These are phyloP conservation scores for Ictalurus furcatus DNA, from an alignment of 2,113 vertebrate species.

Conservation along the genomic window DNA sequence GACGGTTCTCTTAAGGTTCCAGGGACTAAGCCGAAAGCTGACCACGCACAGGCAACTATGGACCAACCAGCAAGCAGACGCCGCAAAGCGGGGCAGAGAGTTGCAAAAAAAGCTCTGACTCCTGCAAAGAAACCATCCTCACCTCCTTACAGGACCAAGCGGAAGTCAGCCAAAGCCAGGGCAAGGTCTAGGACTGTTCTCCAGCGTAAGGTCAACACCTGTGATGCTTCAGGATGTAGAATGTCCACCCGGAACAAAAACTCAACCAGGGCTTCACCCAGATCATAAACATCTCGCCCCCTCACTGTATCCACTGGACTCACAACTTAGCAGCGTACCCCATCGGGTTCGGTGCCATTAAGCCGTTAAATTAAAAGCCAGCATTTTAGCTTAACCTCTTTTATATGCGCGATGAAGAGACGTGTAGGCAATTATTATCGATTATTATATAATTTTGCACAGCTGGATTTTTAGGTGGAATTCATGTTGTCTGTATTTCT, in stretches of 20 bases:
- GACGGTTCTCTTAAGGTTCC: constrained; percentile 21
- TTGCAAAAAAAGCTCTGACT: constrained; percentile 44
- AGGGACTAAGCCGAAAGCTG: constrained; percentile 19
- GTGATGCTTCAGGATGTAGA: constrained; percentile 44
- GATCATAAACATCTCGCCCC: constrained; percentile 26
- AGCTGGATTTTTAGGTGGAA: constrained; percentile 47
- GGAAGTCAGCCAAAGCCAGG: constrained; percentile 45
- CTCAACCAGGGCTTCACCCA: constrained; percentile 39
- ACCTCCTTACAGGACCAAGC: constrained; percentile 49
- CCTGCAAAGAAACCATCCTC: constrained; percentile 45
- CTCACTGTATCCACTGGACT: not conserved
- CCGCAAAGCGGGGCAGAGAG: constrained; percentile 22
- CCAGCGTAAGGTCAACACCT: constrained; percentile 44
- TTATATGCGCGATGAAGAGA: not conserved
- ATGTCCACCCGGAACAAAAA: constrained; percentile 41
- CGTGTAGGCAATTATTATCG: not conserved
- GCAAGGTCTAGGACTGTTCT: constrained; percentile 20
- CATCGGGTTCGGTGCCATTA: not conserved
- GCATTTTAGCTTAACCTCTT: constrained; percentile 18
- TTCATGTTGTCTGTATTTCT: constrained; percentile 45
- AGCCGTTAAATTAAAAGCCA: constrained; percentile 21
- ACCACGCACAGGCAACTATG: not conserved
- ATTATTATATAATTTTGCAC: constrained; percentile 57
- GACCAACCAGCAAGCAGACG: constrained; percentile 40
- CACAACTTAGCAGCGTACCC: constrained; percentile 12